Base-by-base conservation (phyloP, 2,888 invertebrate genomes). In the Morpho deidamia region DNA sequence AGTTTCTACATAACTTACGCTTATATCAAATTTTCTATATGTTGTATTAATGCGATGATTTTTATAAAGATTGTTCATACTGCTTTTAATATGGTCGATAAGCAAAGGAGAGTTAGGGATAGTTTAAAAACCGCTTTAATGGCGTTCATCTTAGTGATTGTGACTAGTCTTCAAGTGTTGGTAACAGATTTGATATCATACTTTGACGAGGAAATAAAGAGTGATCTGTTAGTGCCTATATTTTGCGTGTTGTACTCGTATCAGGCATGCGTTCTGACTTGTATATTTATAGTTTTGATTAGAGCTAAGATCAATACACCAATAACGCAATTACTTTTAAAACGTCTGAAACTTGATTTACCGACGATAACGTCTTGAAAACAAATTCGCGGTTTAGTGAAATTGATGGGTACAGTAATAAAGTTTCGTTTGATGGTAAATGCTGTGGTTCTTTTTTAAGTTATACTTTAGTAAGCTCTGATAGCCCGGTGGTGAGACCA, bases 111-210 rank as follows among this genome's bases (percentile, higher is more conserved):
- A 40, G 7, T 67, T 0, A 58, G 47, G 10, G 60, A 67, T 48
- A 58, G 63, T 8, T 49, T 72, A 1, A 76, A 74, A 59, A 67
- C 69, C 4, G 63, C 69, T 0, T 35, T 74, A 0, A 65, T 81
- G 0, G 71, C 74, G 0, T 78, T 78, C 33, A 62, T 78, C 7
- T 60, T 84, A 11, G 66, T 82, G 2, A 70, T 70, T 35, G 71
- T 81, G 8, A 70, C 76, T 0, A 77, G 80, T 60, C 53, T 82
- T 7, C 83, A 83, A 60, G 74, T 82, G 1, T 64, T 83, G 0
- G 8, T 72, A 1, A 75, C 71, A 0, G 83, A 83, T 61, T 47
- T 77, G 1, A 53, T 69, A 12, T 64, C 68, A 0, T 57, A 60
- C 14, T 62, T 66, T 37, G 61, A 64, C 9, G 50, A 48, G 2